Base-by-base conservation (phyloP, 2,888 invertebrate genomes). In the Halocaridina rubra region DNA sequence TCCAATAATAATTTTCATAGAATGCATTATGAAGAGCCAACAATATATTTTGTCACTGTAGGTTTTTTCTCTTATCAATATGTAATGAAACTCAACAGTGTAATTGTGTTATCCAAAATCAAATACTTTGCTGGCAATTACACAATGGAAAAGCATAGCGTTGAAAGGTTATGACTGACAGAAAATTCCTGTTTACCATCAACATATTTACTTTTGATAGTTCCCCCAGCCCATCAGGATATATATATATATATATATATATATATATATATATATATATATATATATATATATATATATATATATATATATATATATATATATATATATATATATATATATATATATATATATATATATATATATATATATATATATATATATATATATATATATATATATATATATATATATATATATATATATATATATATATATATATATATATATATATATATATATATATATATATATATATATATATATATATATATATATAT, bases 261-360 rank as follows among this genome's bases (percentile, higher is more conserved):
- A 22, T 61, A 22, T 22, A 61, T 61, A 61, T 19, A 16, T 61
- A 16, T 16, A 19, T 22, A 61, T 22, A 61, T 22, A 61, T 22
- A 61, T 22, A 61, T 16, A 61, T 39, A 61, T 61, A 61, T 61
- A 61, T 61, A 61, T 61, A 61, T n/a, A 61, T 61, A 61, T 61
- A 61, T 61, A 61, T 61, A 61, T 61, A 61, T 61, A 61, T 61
- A 61, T 61, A 61, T 61, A 61, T 61, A 61, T 61, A 61, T 61
- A 61, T 61, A 61, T 61, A 61, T 61, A 61, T 61, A 61, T 61
- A 61, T 61, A 61, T 61, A 61, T 61, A 61, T 61, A 61, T 61
- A 61, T 61, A 61, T 61, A 22, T 61, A 22, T 61, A 22, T 61
- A 22, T 61, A 22, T 61, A 22, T 61, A 22, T 61, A 22, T 61